Evolutionary conservation across 2,113 vertebrate genomes (phyloP).

Genomic region (Lepus americanus): DNA sequence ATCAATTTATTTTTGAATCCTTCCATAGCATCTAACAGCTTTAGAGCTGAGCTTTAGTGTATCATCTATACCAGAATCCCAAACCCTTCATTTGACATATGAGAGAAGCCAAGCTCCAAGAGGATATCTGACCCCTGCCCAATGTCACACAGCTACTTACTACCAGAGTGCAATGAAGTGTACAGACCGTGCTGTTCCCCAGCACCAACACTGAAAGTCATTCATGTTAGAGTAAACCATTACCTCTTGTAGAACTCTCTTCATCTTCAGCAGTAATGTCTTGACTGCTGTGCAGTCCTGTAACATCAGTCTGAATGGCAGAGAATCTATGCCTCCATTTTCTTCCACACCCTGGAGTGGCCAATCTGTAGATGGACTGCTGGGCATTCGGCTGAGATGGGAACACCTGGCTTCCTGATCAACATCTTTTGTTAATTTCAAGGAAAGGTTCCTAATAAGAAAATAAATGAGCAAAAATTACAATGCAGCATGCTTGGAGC

Average conservation of each 20-base stretch:
- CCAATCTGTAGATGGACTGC: slow-evolving; percentile 90
- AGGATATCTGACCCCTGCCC: neutral
- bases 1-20: neutral
- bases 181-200: neutral
- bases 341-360: slow-evolving; percentile 91
- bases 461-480: slow-evolving; percentile 60
- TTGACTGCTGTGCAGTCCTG: slow-evolving; percentile 98
- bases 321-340: slow-evolving; percentile 91
- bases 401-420: slow-evolving; percentile 86
- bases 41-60: neutral
- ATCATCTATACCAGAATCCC: neutral
- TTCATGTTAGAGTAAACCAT: slow-evolving; percentile 69
- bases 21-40: neutral
- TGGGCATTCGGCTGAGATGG: slow-evolving; percentile 83
- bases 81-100: neutral
- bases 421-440: slow-evolving; percentile 88
- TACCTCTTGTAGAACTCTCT: slow-evolving; percentile 98
- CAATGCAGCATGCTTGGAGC: neutral
- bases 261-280: slow-evolving; percentile 95
- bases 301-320: slow-evolving; percentile 96
- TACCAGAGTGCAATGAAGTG: neutral
- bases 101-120: neutral
- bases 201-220: neutral
- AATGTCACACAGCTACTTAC: neutral
- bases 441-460: slow-evolving; percentile 86